Percentiles rank a stretch among this genome's conserved stretches.
These are phyloP conservation scores for Bufo bufo DNA, from an alignment of 2,113 vertebrate species.

Conservation along the genomic window DNA sequence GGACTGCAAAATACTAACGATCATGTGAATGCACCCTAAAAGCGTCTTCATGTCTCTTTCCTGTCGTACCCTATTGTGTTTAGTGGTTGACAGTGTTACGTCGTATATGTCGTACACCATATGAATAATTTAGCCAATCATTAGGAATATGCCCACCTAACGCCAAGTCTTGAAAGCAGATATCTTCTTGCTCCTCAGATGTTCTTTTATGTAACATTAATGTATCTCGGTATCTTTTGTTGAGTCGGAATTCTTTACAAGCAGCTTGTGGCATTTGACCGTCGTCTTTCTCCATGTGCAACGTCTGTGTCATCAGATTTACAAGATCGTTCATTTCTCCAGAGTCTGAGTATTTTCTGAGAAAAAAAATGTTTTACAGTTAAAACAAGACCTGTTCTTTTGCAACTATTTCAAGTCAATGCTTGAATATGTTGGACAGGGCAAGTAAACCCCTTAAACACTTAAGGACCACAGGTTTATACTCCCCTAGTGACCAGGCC, in stretches of 20 bases:
- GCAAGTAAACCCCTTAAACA: no score
- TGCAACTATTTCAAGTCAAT: no score
- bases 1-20: no score
- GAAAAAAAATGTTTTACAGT: not conserved
- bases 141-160: constrained; percentile 62
- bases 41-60: no score
- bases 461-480: no score
- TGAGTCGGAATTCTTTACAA: constrained; percentile 81
- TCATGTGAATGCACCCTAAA: no score
- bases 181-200: constrained; percentile 72
- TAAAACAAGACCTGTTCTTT: not conserved
- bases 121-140: not conserved
- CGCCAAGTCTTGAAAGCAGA: constrained; percentile 78
- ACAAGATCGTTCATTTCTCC: constrained; percentile 92
- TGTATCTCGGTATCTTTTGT: constrained; percentile 88
- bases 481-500: no score
- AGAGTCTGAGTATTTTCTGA: constrained; percentile 76
- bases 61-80: no score
- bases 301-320: constrained; percentile 90
- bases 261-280: constrained; percentile 65
- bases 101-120: not conserved
- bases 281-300: constrained; percentile 81
- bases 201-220: constrained; percentile 89
- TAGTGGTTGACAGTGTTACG: no score
- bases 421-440: no score